phyloP scores from a whole-genome alignment of 2,113 vertebrate genomes.

The Odocoileus hemionus region DNA sequence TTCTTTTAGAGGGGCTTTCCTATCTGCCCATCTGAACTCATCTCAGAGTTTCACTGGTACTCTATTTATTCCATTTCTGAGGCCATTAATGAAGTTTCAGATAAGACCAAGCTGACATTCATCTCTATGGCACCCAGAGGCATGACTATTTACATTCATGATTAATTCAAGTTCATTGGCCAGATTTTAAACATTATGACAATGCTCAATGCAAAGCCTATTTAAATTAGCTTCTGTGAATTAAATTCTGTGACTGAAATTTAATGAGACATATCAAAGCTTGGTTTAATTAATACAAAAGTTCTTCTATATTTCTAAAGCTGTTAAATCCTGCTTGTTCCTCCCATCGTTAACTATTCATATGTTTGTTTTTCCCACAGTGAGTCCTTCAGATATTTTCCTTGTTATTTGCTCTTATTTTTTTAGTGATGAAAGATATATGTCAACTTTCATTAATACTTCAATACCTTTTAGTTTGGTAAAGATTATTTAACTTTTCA shows the following conservation, averaged over 20 bases:
- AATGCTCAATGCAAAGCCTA: not conserved
- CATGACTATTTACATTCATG: slow-evolving; percentile 28
- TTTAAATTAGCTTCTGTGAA: slow-evolving; percentile 41
- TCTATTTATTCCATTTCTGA: slow-evolving; percentile 43
- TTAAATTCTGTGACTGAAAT: slow-evolving; percentile 34
- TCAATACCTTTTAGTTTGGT: not conserved
- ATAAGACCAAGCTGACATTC: slow-evolving; percentile 45
- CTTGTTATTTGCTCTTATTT: not conserved
- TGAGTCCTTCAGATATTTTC: not conserved
- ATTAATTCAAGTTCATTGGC: not conserved
- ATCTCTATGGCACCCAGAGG: slow-evolving; percentile 30
- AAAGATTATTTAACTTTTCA: slow-evolving; percentile 20
- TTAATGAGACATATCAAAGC: slow-evolving; percentile 52
- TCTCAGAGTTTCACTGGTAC: slow-evolving; percentile 61
- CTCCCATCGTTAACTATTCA: not conserved
- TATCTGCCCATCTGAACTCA: slow-evolving; percentile 37
- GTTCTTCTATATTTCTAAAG: not conserved
- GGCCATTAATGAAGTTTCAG: slow-evolving; percentile 56
- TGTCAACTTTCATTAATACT: not conserved
- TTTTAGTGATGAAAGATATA: not conserved
- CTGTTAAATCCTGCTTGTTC: slow-evolving; percentile 8
- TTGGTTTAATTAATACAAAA: not conserved
- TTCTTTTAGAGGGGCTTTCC: not conserved
- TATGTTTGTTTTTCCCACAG: slow-evolving; percentile 22
- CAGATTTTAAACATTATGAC: slow-evolving; percentile 51